Conservation (phyloP, 2,888 invertebrate genomes). For the Hedya salicella region DNA sequence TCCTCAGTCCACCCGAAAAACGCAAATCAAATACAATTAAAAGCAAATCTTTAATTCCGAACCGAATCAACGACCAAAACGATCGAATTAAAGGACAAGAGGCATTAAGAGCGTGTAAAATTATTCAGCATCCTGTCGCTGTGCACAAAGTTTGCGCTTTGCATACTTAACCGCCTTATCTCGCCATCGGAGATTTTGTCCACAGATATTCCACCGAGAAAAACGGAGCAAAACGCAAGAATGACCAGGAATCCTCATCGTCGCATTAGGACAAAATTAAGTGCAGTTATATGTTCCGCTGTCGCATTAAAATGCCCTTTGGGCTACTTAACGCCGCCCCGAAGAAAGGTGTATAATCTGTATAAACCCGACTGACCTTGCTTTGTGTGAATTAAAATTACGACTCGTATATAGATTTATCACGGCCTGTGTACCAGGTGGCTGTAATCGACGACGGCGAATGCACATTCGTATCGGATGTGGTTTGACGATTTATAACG, state of each 20-base stretch:
- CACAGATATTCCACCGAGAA: constrained; percentile 76
- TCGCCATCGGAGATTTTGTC: constrained; percentile 74
- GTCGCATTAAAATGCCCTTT: constrained; percentile 81
- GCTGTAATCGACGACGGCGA: background rate
- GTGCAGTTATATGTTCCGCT: constrained; percentile 81
- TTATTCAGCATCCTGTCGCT: constrained; percentile 81
- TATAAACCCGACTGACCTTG: constrained; percentile 51
- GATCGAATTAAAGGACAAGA: constrained; percentile 74
- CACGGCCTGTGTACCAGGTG: constrained; percentile 27
- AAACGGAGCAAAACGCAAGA: constrained; percentile 68
- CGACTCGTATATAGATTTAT: constrained; percentile 26
- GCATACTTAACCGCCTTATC: constrained; percentile 84
- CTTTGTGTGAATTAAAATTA: constrained; percentile 34
- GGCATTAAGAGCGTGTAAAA: constrained; percentile 82
- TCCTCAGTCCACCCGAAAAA: background rate
- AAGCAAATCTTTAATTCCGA: constrained; percentile 36
- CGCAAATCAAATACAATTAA: constrained; percentile 12
- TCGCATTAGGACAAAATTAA: constrained; percentile 83
- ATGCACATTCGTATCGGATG: background rate
- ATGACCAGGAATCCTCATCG: constrained; percentile 71
- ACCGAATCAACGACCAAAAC: constrained; percentile 66
- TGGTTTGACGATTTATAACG: constrained; percentile 6
- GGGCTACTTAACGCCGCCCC: constrained; percentile 71
- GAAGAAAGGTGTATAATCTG: constrained; percentile 68
- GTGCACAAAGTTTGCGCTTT: constrained; percentile 80